A percentile compares a stretch with the other conserved stretches of the same genome.
These are phyloP conservation scores for Onychomys arenicola DNA, from an alignment of 2,797 vertebrate species.

Conservation along the genomic window DNA sequence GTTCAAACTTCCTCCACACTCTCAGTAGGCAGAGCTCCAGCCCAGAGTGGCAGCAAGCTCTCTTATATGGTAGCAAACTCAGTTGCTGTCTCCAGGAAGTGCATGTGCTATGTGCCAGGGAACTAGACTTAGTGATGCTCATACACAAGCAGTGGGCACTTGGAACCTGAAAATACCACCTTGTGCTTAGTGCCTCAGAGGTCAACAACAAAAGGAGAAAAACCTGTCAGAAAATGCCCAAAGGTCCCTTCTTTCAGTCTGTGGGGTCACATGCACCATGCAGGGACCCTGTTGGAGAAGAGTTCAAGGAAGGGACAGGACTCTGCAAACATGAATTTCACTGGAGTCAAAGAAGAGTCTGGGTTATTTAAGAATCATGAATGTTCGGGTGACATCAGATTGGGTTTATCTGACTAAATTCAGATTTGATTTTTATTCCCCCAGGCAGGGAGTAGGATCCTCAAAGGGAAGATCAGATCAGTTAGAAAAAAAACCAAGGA, in stretches of 20 bases:
- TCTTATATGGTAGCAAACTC: neutral
- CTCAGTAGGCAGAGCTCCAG: neutral
- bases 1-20: neutral
- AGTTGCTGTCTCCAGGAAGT: neutral
- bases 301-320: neutral
- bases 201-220: neutral
- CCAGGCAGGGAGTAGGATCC: neutral
- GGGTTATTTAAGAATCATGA: constrained; percentile 1
- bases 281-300: neutral
- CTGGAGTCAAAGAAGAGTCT: neutral
- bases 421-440: neutral
- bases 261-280: neutral
- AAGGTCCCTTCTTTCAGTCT: neutral
- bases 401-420: neutral
- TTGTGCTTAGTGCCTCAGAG: neutral
- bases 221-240: neutral
- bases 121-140: neutral
- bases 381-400: neutral
- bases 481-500: neutral
- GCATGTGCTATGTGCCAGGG: neutral
- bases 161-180: neutral
- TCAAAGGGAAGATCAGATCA: neutral
- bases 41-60: neutral
- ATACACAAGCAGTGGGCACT: neutral
- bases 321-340: neutral